Conservation (phyloP, 1,140 invertebrate genomes). For the Drosophila repleta region DNA sequence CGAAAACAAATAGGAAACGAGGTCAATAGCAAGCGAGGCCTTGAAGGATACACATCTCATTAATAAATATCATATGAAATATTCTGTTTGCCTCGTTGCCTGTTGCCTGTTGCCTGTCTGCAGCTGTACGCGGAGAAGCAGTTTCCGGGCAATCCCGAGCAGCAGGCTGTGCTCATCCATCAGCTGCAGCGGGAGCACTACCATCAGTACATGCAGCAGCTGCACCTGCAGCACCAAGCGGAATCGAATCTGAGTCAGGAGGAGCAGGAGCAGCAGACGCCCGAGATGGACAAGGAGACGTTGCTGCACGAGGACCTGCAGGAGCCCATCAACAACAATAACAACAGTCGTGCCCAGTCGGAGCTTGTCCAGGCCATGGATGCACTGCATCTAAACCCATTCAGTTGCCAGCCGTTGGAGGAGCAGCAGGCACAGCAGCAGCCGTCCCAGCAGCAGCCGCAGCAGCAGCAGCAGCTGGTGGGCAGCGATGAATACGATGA, state of each 20-base stretch:
- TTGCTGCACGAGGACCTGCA: slow-evolving; percentile 1
- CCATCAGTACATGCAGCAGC: slow-evolving; percentile 98
- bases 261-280: neutral
- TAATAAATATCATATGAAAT: neutral
- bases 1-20: neutral
- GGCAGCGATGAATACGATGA: slow-evolving; percentile 83
- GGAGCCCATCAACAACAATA: slow-evolving; percentile 5
- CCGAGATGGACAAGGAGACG: slow-evolving; percentile 17
- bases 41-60: slow-evolving; percentile 12
- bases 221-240: slow-evolving; percentile 85
- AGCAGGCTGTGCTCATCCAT: slow-evolving; percentile 95
- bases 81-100: neutral
- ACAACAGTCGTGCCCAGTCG: slow-evolving; percentile 6
- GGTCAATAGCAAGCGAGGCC: neutral
- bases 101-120: neutral
- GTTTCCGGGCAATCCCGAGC: slow-evolving; percentile 94
- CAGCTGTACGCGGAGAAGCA: slow-evolving; percentile 96
- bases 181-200: slow-evolving; percentile 99
- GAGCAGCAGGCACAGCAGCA: no score
- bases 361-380: slow-evolving; percentile 59
- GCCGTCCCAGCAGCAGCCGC: slow-evolving; percentile 1
- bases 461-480: slow-evolving; percentile 21
- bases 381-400: slow-evolving; percentile 44
- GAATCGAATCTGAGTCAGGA: slow-evolving; percentile 33
- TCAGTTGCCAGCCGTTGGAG: slow-evolving; percentile 42